Conservation (phyloP, 1,140 invertebrate genomes). For the Drosophila varians region DNA sequence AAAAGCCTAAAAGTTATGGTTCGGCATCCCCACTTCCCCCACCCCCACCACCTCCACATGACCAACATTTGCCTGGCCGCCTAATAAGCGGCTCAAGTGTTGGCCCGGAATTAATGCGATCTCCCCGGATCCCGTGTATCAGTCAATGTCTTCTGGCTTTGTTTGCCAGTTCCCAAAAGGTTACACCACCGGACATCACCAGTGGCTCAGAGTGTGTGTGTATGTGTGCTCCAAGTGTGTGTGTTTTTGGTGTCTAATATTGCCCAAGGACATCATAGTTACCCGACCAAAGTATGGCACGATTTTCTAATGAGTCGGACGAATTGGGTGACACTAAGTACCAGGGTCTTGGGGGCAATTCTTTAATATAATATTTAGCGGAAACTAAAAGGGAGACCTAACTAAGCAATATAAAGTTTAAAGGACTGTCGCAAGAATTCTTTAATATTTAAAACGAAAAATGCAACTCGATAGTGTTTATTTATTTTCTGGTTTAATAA, state of each 20-base stretch:
- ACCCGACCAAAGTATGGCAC: conserved; percentile 36
- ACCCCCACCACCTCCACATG: conserved; percentile 42
- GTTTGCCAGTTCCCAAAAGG: conserved; percentile 35
- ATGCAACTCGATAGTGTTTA: too few species aligned
- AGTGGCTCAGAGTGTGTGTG: background rate
- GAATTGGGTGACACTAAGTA: conserved; percentile 5
- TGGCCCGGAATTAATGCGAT: conserved; percentile 74
- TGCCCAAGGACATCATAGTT: conserved; percentile 35
- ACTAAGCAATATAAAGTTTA: background rate
- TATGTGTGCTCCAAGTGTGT: background rate
- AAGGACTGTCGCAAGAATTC: too few species aligned
- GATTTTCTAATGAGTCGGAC: conserved; percentile 48
- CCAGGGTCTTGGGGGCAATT: background rate
- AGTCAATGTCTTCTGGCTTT: conserved; percentile 14
- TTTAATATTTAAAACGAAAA: too few species aligned
- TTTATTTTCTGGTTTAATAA: background rate
- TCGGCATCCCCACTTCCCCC: conserved; percentile 32
- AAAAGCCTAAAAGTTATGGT: conserved; percentile 77
- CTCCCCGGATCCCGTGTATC: conserved; percentile 6
- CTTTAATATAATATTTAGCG: background rate
- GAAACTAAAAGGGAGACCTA: background rate
- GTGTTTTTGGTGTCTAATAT: conserved; percentile 40
- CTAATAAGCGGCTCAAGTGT: conserved; percentile 76
- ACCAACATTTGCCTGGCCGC: conserved; percentile 66
- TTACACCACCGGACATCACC: conserved; percentile 51